These are phyloP conservation scores for Acyrthosiphon pisum DNA, from an alignment of 1,140 invertebrate species.

Conservation along the genomic window DNA sequence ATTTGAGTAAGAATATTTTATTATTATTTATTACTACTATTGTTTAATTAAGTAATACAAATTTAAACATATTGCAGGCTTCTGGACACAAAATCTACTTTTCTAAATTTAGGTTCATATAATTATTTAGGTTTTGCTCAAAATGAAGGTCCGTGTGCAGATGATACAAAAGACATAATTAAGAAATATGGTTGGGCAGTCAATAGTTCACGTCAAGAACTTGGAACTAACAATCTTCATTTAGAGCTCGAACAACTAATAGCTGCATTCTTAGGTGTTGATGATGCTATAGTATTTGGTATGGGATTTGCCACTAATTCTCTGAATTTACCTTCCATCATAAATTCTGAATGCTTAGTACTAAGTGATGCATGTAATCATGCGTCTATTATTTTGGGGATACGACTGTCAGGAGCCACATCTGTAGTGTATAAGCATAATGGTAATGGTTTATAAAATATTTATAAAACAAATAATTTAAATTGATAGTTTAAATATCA, in stretches of 20 bases:
- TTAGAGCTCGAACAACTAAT: conserved; percentile 83
- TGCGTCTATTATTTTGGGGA: conserved; percentile 92
- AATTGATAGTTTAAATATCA: background rate
- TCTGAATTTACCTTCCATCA: conserved; percentile 86
- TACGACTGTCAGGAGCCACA: conserved; percentile 85
- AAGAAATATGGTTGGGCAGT: conserved; percentile 75
- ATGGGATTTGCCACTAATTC: conserved; percentile 99
- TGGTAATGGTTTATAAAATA: conserved; percentile 64
- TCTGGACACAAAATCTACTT: conserved; percentile 80
- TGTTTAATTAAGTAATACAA: conserved; percentile 55
- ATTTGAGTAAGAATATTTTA: conserved; percentile 73
- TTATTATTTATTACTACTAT: conserved; percentile 49
- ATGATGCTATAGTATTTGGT: conserved; percentile 93
- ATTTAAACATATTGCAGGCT: conserved; percentile 68
- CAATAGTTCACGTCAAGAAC: conserved; percentile 64
- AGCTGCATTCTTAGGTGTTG: conserved; percentile 89
- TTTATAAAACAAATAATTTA: background rate
- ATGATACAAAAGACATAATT: conserved; percentile 71
- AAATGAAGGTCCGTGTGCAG: conserved; percentile 75
- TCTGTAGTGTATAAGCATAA: conserved; percentile 92
- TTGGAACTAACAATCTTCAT: conserved; percentile 73
- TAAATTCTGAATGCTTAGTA: conserved; percentile 85
- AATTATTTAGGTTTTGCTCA: conserved; percentile 93
- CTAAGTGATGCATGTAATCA: conserved; percentile 97
- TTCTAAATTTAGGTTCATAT: conserved; percentile 90